Conservation (phyloP, 2,888 invertebrate species). For the Folsomia candida region DNA sequence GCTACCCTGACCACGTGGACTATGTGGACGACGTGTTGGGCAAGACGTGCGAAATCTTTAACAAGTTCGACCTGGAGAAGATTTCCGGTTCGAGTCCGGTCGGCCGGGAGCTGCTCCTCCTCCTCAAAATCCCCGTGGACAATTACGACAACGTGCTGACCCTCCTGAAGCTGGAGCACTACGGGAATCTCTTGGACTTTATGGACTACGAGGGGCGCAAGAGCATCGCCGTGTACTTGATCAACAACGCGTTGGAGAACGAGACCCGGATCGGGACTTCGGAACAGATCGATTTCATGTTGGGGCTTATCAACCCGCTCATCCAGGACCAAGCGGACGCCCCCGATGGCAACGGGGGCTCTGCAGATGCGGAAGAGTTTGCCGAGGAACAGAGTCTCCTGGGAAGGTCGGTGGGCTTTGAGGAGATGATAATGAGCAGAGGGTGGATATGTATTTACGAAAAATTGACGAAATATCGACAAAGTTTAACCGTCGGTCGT, state of each 20-base stretch:
- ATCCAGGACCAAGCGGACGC: conserved; percentile 82
- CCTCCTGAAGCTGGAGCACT: conserved; percentile 81
- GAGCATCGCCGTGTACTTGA: conserved; percentile 80
- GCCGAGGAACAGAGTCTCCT: conserved; percentile 92
- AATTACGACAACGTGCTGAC: conserved; percentile 89
- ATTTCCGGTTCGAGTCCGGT: conserved; percentile 77
- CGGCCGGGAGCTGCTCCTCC: conserved; percentile 86
- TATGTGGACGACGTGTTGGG: conserved; percentile 93
- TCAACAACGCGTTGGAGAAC: conserved; percentile 85
- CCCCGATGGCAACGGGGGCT: conserved; percentile 57
- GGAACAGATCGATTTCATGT: conserved; percentile 65
- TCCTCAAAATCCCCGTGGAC: conserved; percentile 91
- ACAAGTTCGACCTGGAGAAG: conserved; percentile 78
- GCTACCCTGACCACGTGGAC: conserved; percentile 90
- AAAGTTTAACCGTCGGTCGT: no score
- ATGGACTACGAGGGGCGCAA: conserved; percentile 85
- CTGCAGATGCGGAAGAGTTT: conserved; percentile 86
- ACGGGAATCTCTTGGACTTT: conserved; percentile 77
- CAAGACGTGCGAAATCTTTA: conserved; percentile 85
- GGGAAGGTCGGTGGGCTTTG: conserved; percentile 74
- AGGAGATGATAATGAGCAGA: no score
- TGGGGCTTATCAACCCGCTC: conserved; percentile 74
- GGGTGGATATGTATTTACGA: no score
- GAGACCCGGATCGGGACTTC: conserved; percentile 82
- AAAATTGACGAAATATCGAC: no score